Evolutionary conservation across 2,797 vertebrate species (phyloP), one percentile per base, ranked within the genome.

Genomic region (Momotus momota): DNA sequence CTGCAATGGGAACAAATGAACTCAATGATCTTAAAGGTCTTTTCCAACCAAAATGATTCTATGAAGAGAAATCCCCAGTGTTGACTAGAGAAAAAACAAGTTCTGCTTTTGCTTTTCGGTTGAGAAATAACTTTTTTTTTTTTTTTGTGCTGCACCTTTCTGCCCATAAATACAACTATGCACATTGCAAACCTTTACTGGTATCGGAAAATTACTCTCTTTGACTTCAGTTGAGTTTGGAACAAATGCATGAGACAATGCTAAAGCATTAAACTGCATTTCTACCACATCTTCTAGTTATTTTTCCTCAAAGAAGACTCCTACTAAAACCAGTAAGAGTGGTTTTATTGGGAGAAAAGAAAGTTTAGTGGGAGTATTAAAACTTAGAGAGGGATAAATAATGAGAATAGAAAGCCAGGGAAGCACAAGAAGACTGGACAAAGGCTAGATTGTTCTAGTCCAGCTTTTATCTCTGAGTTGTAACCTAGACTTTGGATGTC

Each of bases 221-320:
- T 55, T 64, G 6, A 52, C 40, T 81, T 83, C 54, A 27, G 9
- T 10, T 74, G 41, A 40, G 21, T 74, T 92, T 55, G 57, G 10
- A 81, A 49, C 6, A 55, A 5, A 19, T 57, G 4, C 0, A 0
- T n/a, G 22, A 72, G 11, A 51, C 20, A 7, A 41, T 69, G 17
- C 2, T 40, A 49, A 69, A 67, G 6, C 26, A 45, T 40, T 75
- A 65, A 74, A 71, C 70, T 58, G 13, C 7, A 55, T 67, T 86
- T 90, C 40, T 65, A 51, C 6, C 10, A 33, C 15, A 46, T 31
- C 6, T 48, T 90, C 31, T 64, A 43, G 11, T 64, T 15, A 70
- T 27, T 73, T 91, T 84, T 80, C 71, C 18, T 67, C 31, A 64
- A 79, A 64, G 27, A 75, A 8, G 5, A 14, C 22, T n/a, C 11